phyloP scores from a whole-genome alignment of 2,888 invertebrate species.

The Drosophila infuscata region DNA sequence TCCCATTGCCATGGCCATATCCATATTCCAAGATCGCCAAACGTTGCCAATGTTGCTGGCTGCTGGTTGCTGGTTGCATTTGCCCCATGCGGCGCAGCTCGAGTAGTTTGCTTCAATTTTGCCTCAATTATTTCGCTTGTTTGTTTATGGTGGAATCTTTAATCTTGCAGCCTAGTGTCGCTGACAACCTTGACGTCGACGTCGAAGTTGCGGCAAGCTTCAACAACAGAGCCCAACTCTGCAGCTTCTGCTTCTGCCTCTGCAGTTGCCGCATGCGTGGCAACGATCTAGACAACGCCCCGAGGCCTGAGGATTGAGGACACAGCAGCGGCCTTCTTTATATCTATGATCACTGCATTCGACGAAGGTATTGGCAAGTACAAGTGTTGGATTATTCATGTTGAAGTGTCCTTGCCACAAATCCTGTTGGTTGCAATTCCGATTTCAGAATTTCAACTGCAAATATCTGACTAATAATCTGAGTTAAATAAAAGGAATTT shows the following conservation, averaged over 20 bases:
- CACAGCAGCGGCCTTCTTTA: constrained; percentile 20
- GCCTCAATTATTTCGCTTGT: constrained; percentile 82
- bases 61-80: constrained; percentile 2
- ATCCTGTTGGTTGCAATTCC: neutral
- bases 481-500: neutral
- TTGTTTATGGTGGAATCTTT: constrained; percentile 82
- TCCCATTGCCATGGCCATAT: constrained; percentile 58
- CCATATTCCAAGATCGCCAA: constrained; percentile 57
- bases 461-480: neutral
- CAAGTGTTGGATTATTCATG: constrained; percentile 79
- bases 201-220: constrained; percentile 34
- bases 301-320: constrained; percentile 30
- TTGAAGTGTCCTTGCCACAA: constrained; percentile 58
- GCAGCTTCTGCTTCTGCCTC: constrained; percentile 46
- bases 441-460: neutral
- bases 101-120: constrained; percentile 78
- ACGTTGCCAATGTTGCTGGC: constrained; percentile 17
- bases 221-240: constrained; percentile 18
- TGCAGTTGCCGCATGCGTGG: constrained; percentile 67
- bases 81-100: constrained; percentile 33
- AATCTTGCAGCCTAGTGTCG: constrained; percentile 71
- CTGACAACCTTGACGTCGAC: constrained; percentile 67
- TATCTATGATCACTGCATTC: constrained; percentile 60
- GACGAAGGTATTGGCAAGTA: constrained; percentile 20
- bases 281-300: constrained; percentile 75